Evolutionary conservation across 2,888 invertebrate genomes (phyloP).

Genomic region (Empis livida): DNA sequence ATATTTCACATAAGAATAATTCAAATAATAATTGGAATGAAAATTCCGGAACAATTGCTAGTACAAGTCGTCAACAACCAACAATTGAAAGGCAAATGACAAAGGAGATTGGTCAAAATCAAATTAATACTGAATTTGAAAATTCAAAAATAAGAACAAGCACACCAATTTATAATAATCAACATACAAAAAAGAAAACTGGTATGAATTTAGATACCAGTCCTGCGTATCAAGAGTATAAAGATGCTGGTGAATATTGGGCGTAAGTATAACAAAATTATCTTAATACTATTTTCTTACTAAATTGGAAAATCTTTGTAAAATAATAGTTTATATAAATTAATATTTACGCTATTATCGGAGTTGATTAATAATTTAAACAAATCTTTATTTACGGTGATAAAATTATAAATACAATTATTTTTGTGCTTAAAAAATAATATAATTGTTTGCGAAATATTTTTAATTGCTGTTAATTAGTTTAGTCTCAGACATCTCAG

Average conservation of each 20-base stretch:
- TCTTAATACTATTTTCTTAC: neutral
- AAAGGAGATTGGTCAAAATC: constrained; percentile 29
- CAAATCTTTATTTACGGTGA: too few species aligned
- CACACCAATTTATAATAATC: constrained; percentile 7
- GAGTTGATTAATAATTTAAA: too few species aligned
- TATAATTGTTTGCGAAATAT: too few species aligned
- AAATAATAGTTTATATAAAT: too few species aligned
- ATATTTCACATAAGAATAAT: constrained; percentile 6
- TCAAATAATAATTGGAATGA: too few species aligned
- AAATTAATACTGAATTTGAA: constrained; percentile 24
- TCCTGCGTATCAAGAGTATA: constrained; percentile 60
- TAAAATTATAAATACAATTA: too few species aligned
- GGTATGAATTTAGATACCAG: constrained; percentile 17
- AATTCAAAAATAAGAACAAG: constrained; percentile 10
- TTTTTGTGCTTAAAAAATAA: too few species aligned
- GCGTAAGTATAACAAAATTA: constrained; percentile 50
- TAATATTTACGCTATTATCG: too few species aligned
- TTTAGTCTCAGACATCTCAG: too few species aligned
- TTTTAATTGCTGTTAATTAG: too few species aligned
- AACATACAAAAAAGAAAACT: neutral
- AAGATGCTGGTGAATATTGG: constrained; percentile 71
- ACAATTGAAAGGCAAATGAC: neutral
- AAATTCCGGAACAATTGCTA: neutral
- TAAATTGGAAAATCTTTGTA: too few species aligned
- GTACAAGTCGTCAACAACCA: neutral